A percentile compares a stretch with the other conserved stretches of the same genome.
These are phyloP conservation scores for Sitophilus oryzae DNA, from an alignment of 1,140 invertebrate species.

Conservation along the genomic window DNA sequence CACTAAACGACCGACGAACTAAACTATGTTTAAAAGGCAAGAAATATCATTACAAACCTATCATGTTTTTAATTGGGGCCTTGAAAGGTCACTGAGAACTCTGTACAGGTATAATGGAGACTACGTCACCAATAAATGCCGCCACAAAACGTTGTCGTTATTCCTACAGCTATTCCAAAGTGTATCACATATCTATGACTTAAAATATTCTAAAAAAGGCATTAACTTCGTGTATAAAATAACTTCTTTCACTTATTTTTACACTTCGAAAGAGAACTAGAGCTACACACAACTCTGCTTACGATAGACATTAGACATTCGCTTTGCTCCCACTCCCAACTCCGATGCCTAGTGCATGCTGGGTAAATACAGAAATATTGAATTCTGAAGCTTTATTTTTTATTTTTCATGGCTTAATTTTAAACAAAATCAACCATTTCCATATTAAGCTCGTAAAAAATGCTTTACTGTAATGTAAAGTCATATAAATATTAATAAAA, in stretches of 20 bases:
- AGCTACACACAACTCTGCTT: constrained; percentile 14
- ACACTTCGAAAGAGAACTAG: constrained; percentile 1
- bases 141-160: constrained; percentile 18
- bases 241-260: constrained; percentile 1
- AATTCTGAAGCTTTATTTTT: constrained; percentile 13
- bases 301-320: constrained; percentile 21
- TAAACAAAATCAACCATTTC: too few species aligned
- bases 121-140: constrained; percentile 26
- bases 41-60: constrained; percentile 16
- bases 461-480: too few species aligned
- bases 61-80: constrained; percentile 28
- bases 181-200: constrained; percentile 13
- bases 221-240: constrained; percentile 10
- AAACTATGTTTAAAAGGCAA: too few species aligned
- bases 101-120: constrained; percentile 29
- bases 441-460: too few species aligned
- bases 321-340: constrained; percentile 31
- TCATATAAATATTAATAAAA: not conserved
- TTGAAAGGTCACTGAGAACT: constrained; percentile 26
- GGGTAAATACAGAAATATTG: constrained; percentile 29
- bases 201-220: constrained; percentile 11
- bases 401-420: too few species aligned
- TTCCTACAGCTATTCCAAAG: not conserved
- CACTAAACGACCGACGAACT: too few species aligned
- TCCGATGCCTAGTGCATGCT: constrained; percentile 31